Evolutionary conservation across 2,797 vertebrate species (phyloP).

Genomic region (Pterois miles): DNA sequence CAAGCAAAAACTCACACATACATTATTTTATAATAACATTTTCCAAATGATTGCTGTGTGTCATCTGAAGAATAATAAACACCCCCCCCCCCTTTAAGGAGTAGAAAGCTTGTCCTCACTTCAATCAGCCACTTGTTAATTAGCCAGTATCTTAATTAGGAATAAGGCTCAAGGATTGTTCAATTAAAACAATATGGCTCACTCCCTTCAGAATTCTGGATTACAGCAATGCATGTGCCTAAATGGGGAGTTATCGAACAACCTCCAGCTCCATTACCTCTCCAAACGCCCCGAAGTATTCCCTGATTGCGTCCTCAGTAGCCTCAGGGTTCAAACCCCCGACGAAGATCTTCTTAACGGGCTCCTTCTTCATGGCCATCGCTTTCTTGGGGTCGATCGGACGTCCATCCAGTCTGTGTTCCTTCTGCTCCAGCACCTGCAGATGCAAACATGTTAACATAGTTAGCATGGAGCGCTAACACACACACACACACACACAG

Average conservation of each 20-base stretch:
- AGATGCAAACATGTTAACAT: background rate
- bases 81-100: no score
- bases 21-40: no score
- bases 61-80: no score
- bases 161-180: background rate
- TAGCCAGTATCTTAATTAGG: background rate
- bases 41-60: no score
- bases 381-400: conserved; percentile 98
- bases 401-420: conserved; percentile 95
- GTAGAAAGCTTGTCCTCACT: no score
- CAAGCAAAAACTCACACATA: no score
- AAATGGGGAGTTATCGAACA: background rate
- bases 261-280: conserved; percentile 82
- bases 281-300: conserved; percentile 94
- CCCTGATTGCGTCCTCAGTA: conserved; percentile 94
- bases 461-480: background rate
- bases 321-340: conserved; percentile 97
- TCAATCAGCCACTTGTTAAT: background rate
- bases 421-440: conserved; percentile 95
- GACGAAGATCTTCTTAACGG: conserved; percentile 98
- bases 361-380: conserved; percentile 99
- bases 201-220: background rate
- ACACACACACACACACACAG: no score
- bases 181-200: background rate
- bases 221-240: background rate